Conservation (phyloP, 2,888 invertebrate genomes). For the Cyrtodaria siliqua region DNA sequence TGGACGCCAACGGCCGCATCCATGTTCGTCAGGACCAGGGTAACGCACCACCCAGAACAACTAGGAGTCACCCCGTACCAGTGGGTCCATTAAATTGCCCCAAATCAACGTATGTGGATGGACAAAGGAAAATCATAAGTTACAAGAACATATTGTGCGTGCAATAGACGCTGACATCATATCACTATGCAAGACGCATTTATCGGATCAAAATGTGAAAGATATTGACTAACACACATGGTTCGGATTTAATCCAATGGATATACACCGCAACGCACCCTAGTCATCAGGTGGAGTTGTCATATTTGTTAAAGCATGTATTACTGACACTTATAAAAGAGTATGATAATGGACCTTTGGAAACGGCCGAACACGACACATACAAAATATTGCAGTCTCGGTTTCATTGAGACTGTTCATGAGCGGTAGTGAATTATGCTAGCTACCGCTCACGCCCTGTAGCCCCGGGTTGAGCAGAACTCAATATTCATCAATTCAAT, state of each 20-base stretch:
- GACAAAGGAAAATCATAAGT: slow-evolving; percentile 37
- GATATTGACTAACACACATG: slow-evolving; percentile 25
- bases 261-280: slow-evolving; percentile 36
- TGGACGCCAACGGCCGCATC: too few relatives aligned
- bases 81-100: slow-evolving; percentile 21
- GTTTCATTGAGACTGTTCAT: too few relatives aligned
- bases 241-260: slow-evolving; percentile 31
- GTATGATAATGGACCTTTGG: too few relatives aligned
- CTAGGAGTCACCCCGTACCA: slow-evolving; percentile 24
- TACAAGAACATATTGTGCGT: slow-evolving; percentile 27
- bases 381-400: too few relatives aligned
- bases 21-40: too few relatives aligned
- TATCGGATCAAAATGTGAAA: not conserved
- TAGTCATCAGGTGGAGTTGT: slow-evolving; percentile 52
- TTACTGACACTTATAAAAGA: too few relatives aligned
- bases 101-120: slow-evolving; percentile 57
- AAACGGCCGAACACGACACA: too few relatives aligned
- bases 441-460: too few relatives aligned
- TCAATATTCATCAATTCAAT: too few relatives aligned
- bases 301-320: slow-evolving; percentile 17
- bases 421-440: too few relatives aligned
- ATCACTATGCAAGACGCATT: slow-evolving; percentile 41
- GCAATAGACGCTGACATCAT: slow-evolving; percentile 47
- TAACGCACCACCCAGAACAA: too few relatives aligned
- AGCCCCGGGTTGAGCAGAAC: too few relatives aligned